These are phyloP conservation scores for Nomada lathburiana DNA, from an alignment of 2,888 invertebrate genomes.

Conservation along the genomic window DNA sequence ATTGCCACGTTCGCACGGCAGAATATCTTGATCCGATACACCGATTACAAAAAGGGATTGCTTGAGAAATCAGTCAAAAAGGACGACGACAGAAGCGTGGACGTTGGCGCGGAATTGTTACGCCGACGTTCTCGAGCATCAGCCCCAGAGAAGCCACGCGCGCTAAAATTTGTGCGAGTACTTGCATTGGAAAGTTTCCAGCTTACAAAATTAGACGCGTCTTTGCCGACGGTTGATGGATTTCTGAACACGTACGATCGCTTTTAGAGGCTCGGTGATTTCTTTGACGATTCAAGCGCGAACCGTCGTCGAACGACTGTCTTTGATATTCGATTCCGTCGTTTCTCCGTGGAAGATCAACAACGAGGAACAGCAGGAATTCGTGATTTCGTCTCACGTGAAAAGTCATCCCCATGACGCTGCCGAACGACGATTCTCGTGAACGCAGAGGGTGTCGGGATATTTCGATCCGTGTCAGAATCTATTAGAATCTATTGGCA, in stretches of 20 bases:
- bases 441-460: conserved; percentile 52
- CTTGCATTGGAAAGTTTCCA: conserved; percentile 6
- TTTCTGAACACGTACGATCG: neutral
- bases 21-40: neutral
- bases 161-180: conserved; percentile 24
- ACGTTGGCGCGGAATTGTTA: neutral
- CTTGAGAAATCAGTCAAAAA: conserved; percentile 12
- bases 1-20: neutral
- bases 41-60: conserved; percentile 1
- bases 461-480: conserved; percentile 14
- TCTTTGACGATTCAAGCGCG: neutral
- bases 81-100: neutral
- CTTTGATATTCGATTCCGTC: neutral
- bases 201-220: conserved; percentile 10
- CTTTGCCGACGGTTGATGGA: neutral
- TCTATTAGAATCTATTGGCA: neutral
- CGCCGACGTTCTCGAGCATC: neutral
- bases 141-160: neutral
- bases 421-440: conserved; percentile 43
- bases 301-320: neutral
- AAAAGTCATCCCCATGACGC: conserved; percentile 35
- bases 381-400: conserved; percentile 10
- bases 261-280: neutral
- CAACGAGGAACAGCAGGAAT: neutral
- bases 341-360: neutral